Evolutionary conservation across 2,888 invertebrate species (phyloP), one percentile per base, ranked within the genome.

Genomic region (Agrypnus murinus): DNA sequence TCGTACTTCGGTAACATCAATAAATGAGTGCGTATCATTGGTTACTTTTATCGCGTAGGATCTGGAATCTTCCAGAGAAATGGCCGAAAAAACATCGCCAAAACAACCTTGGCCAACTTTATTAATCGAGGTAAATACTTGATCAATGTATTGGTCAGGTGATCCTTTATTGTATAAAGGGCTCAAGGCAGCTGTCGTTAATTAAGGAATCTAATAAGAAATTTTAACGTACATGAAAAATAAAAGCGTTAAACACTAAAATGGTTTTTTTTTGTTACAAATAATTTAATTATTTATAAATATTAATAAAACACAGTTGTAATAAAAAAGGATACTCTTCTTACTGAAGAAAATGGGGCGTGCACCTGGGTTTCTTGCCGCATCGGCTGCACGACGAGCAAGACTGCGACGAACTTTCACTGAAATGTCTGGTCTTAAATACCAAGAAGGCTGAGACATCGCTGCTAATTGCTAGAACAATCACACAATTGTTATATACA

Each of bases 101-200:
- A 93, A 94, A 2, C 92, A 92, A 1, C 94, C 94, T 81, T 90
- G 90, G 0, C 94, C 94, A 40, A 94, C 87, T 77, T 89, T 88
- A 4, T 86, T 84, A 12, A 89, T 84, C 25, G 89, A 86, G n/a
- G 87, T 86, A 81, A 92, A 94, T 76, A 90, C 89, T 82, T 92
- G 92, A 59, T 92, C 89, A 79, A 93, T 91, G 80, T 92, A 93
- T 1, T 89, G 82, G 10, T 70, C 64, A 40, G 82, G 80, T 9
- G 78, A 76, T 2, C 80, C 80, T 9, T 82, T 85, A 55, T 88
- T 85, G 71, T 87, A 87, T 7, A 80, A 73, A 4, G 82, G 75
- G 62, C 86, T 86, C 34, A 84, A 72, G 38, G 67, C 38, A 14
- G 76, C 82, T 81, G 58, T 59, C 79, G 72, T 78, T 65, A 43